Base-by-base conservation (phyloP, 2,797 vertebrate species). In the Phrynocephalus vlangalii region DNA sequence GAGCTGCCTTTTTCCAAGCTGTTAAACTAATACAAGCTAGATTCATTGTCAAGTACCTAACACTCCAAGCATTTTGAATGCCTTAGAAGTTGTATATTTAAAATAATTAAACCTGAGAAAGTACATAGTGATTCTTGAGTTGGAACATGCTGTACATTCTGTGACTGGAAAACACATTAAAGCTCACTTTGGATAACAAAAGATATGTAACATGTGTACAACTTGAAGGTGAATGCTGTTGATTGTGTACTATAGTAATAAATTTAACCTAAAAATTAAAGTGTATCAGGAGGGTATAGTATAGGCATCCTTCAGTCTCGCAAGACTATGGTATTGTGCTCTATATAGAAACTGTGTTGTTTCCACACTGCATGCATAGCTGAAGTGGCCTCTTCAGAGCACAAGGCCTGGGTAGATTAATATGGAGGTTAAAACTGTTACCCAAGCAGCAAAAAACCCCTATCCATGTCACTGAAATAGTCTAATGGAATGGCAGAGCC, bases 21-120 rank as follows among this genome's bases (percentile, higher is more conserved):
- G 0, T 56, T 60, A 77, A 28, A 38, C 0, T 33, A 44, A 1
- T 30, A 66, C 68, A 0, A 9, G 13, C 18, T 3, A 11, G 2
- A 33, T 3, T 1, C 79, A 0, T 2, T 38, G 28, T 44, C 50
- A 60, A 56, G 56, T 30, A 38, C 71, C 72, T 78, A 28, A 82
- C 26, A 76, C 28, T 67, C 1, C 78, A 68, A 8, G 2, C 60
- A 26, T 83, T 30, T 56, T 82, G 18, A 80, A 60, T 82, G 72
- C 70, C 18, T 0, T 0, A 82, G n/a, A 33, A 66, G n/a, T 15
- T 75, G 0, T 72, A 44, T 72, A 44, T 8, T 33, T 13, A 81
- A 8, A 72, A 87, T 77, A 30, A 73, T 56, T 75, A 63, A 71
- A 26, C 0, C 1, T 3, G 0, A 16, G 2, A 2, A 88, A 0